Percentiles rank a stretch among this genome's conserved stretches.
Conservation (phyloP, 2,797 vertebrate genomes). For the Heterohyrax brucei region DNA sequence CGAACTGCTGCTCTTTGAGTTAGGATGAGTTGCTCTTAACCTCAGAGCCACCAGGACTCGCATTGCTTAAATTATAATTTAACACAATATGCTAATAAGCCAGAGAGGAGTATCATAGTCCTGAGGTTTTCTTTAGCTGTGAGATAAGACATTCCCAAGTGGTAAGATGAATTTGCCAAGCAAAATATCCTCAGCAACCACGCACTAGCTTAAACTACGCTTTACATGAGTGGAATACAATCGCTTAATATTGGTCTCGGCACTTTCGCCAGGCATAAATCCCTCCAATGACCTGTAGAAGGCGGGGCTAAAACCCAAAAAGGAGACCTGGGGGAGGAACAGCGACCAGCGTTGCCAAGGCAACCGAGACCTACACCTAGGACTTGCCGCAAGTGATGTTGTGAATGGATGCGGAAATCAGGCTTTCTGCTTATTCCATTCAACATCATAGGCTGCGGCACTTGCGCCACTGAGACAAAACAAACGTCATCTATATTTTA, state of each 20-base stretch:
- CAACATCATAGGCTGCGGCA: background rate
- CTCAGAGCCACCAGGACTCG: too few species aligned
- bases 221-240: background rate
- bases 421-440: rapidly evolving
- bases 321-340: background rate
- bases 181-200: background rate
- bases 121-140: background rate
- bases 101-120: background rate
- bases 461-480: background rate
- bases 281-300: rapidly evolving
- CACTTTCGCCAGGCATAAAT: conserved; percentile 51
- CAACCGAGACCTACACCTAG: background rate
- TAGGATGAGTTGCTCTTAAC: too few species aligned
- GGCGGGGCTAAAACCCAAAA: background rate
- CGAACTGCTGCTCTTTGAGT: too few species aligned
- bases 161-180: background rate
- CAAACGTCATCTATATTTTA: background rate
- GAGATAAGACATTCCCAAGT: background rate
- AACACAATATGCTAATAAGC: background rate
- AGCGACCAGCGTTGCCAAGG: conserved; percentile 50
- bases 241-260: background rate
- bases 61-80: background rate
- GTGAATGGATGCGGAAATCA: background rate
- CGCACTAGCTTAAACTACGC: background rate
- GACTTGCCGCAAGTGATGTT: background rate